Conservation (phyloP, 2,797 vertebrate species). For the Rhodeus uyekii region DNA sequence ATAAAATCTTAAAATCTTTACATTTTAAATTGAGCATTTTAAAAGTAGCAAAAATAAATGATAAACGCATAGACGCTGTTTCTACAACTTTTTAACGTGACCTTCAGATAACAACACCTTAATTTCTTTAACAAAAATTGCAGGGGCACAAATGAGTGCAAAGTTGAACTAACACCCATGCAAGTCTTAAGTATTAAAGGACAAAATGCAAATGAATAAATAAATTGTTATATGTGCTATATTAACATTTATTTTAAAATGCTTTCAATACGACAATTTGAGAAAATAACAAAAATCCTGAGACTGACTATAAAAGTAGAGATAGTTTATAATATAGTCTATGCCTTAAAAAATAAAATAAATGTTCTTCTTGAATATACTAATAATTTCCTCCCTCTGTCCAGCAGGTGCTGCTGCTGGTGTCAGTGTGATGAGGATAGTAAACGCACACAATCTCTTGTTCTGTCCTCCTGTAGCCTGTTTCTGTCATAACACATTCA, state of each 20-base stretch:
- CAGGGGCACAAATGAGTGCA: not conserved
- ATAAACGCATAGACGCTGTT: not conserved
- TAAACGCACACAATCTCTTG: not conserved
- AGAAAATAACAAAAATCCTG: not conserved
- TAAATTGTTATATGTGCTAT: not conserved
- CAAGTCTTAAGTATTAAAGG: not conserved
- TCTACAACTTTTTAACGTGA: not conserved
- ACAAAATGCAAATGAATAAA: not conserved
- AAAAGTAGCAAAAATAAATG: not conserved
- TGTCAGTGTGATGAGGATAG: not conserved
- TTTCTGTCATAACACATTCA: conserved; percentile 29
- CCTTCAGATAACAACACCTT: not conserved
- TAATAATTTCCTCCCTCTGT: conserved; percentile 2
- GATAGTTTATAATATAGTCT: not conserved
- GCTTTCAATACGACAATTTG: not conserved
- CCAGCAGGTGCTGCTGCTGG: conserved; percentile 51
- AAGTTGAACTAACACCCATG: not conserved
- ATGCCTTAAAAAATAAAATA: not conserved
- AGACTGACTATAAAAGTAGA: not conserved
- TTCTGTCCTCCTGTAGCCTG: conserved; percentile 35
- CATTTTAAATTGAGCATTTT: not conserved
- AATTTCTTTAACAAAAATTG: not conserved
- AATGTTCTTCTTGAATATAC: not conserved
- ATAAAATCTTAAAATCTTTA: not conserved
- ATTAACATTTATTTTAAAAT: not conserved